Evolutionary conservation across 2,797 vertebrate genomes (phyloP).

Genomic region (Oceanodroma leucorhoa): DNA sequence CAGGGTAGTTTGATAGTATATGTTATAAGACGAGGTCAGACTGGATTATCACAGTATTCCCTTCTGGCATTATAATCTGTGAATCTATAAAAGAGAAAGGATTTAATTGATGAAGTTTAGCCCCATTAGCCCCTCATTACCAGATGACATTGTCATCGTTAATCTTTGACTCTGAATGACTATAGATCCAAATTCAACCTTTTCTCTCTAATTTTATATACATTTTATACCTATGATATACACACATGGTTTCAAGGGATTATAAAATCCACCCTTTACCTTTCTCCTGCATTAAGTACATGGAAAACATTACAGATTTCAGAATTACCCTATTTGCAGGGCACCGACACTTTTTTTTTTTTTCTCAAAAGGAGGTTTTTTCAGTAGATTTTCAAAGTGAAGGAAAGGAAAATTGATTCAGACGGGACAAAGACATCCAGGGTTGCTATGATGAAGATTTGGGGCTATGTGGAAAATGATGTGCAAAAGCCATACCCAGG

Average conservation of each 20-base stretch:
- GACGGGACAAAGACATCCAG: not conserved
- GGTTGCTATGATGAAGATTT: not conserved
- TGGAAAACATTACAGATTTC: slow-evolving; percentile 10
- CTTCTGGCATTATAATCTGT: slow-evolving; percentile 60
- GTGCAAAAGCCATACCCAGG: not conserved
- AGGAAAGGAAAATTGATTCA: not conserved
- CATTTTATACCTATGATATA: slow-evolving; percentile 56
- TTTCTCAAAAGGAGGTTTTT: not conserved
- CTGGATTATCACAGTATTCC: slow-evolving; percentile 54
- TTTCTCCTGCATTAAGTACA: not conserved
- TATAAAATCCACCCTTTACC: slow-evolving; percentile 49
- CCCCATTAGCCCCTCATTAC: slow-evolving; percentile 69
- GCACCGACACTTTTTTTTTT: not conserved
- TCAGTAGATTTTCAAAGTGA: not conserved
- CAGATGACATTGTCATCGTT: slow-evolving; percentile 58
- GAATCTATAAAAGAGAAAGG: slow-evolving; percentile 64
- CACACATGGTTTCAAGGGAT: slow-evolving; percentile 56
- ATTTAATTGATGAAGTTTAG: slow-evolving; percentile 72
- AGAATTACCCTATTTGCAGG: not conserved
- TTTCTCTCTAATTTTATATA: slow-evolving; percentile 58
- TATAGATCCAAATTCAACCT: slow-evolving; percentile 63
- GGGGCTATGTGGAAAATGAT: not conserved
- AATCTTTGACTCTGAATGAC: slow-evolving; percentile 55
- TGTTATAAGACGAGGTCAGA: slow-evolving; percentile 47
- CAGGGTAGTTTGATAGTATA: slow-evolving; percentile 39